A percentile compares a stretch with the other conserved stretches of the same genome.
These are phyloP conservation scores for Ptychobarbus kaznakovi DNA, from an alignment of 2,797 vertebrate species.

Conservation along the genomic window DNA sequence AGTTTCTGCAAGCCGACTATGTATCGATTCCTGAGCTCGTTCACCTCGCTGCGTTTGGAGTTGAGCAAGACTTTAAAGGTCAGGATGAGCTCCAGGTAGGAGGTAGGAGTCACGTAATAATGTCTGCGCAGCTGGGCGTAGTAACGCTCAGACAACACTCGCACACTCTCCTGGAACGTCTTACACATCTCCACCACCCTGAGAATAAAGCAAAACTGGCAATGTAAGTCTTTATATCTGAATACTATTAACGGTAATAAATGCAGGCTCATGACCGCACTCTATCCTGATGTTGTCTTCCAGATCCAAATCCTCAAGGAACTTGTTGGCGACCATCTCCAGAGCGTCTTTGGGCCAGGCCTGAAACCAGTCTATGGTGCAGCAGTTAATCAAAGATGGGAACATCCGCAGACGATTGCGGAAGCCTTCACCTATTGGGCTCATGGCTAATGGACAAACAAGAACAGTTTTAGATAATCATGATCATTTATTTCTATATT, in stretches of 20 bases:
- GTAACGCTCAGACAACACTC: slow-evolving; percentile 82
- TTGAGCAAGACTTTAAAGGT: slow-evolving; percentile 90
- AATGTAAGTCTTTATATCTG: slow-evolving; percentile 6
- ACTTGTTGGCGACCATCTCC: slow-evolving; percentile 94
- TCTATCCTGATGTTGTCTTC: slow-evolving; percentile 79
- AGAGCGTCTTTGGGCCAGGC: slow-evolving; percentile 92
- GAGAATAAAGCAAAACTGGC: slow-evolving; percentile 40
- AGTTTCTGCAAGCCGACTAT: slow-evolving; percentile 89
- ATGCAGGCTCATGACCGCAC: slow-evolving; percentile 73
- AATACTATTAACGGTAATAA: neutral
- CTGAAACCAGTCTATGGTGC: slow-evolving; percentile 97
- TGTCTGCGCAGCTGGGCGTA: slow-evolving; percentile 83
- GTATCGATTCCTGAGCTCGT: slow-evolving; percentile 85
- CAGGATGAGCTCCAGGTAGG: slow-evolving; percentile 92
- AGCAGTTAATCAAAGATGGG: slow-evolving; percentile 95
- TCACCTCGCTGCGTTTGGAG: slow-evolving; percentile 85
- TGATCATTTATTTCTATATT: too few relatives aligned
- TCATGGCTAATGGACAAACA: slow-evolving; percentile 84
- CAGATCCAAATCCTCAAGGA: slow-evolving; percentile 90
- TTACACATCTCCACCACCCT: slow-evolving; percentile 94
- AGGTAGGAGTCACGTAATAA: slow-evolving; percentile 95
- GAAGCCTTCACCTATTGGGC: slow-evolving; percentile 91
- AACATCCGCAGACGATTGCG: slow-evolving; percentile 94
- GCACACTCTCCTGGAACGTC: slow-evolving; percentile 88
- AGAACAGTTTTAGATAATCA: slow-evolving; percentile 26